Evolutionary conservation across 2,888 invertebrate genomes (phyloP).

Genomic region (Cosmopolites sordidus): DNA sequence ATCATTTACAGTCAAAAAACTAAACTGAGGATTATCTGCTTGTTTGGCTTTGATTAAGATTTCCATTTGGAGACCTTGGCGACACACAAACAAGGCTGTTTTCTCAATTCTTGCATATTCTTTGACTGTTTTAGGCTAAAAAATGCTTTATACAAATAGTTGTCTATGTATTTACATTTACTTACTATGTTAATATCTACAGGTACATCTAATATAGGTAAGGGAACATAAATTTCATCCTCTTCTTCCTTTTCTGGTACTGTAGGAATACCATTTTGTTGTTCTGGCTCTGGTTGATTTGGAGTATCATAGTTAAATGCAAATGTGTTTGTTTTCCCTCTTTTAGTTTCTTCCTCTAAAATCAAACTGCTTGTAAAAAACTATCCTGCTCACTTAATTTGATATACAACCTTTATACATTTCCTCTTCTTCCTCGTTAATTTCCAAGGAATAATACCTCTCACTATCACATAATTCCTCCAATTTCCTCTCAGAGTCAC

Average conservation of each 20-base stretch:
- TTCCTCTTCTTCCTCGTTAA: constrained; percentile 82
- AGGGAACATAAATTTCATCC: constrained; percentile 72
- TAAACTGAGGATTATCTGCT: constrained; percentile 86
- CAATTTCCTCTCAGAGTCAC: constrained; percentile 50
- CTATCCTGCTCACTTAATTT: background rate
- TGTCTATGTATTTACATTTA: constrained; percentile 7
- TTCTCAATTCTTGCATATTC: constrained; percentile 92
- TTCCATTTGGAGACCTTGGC: constrained; percentile 97
- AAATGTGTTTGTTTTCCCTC: constrained; percentile 71
- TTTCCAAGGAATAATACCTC: constrained; percentile 82
- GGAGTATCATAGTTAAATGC: constrained; percentile 69
- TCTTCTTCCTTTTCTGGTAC: constrained; percentile 49
- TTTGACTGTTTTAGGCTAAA: constrained; percentile 80
- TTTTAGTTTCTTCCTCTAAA: constrained; percentile 88
- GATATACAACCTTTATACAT: constrained; percentile 75
- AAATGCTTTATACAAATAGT: background rate
- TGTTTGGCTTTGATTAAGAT: constrained; percentile 97
- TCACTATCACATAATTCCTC: constrained; percentile 95
- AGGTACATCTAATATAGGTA: constrained; percentile 72
- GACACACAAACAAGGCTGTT: constrained; percentile 82
- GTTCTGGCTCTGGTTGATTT: constrained; percentile 48
- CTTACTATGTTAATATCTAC: constrained; percentile 67
- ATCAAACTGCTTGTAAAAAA: background rate
- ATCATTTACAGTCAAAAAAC: constrained; percentile 85
- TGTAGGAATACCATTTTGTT: constrained; percentile 40